Conservation (phyloP, 2,113 vertebrate species). For the Craseonycteris thonglongyai region DNA sequence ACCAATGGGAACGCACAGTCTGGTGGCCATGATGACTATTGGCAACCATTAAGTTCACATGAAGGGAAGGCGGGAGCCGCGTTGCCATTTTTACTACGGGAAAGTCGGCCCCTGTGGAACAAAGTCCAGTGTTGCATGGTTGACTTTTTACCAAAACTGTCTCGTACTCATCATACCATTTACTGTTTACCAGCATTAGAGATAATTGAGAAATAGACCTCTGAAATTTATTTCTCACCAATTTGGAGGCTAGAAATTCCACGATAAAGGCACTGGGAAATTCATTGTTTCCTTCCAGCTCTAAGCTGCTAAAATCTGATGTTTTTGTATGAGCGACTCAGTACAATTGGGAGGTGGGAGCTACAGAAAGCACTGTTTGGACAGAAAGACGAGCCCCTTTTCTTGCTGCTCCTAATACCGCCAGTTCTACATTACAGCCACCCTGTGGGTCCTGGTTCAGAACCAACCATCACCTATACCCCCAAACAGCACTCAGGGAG, state of each 20-base stretch:
- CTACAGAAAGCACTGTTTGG: neutral
- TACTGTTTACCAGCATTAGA: neutral
- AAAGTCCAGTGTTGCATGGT: neutral
- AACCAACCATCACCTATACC: neutral
- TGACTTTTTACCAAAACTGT: neutral
- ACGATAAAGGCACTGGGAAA: too few relatives aligned
- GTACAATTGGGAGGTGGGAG: neutral
- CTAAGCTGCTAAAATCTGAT: neutral
- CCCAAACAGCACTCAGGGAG: neutral
- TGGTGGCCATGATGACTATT: constrained; percentile 45
- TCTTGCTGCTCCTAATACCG: neutral
- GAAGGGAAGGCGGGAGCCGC: accelerated
- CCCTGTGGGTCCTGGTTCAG: neutral
- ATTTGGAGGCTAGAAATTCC: too few relatives aligned
- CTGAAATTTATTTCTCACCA: too few relatives aligned
- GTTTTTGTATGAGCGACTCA: neutral
- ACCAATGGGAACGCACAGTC: neutral
- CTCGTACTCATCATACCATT: neutral
- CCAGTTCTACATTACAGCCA: neutral
- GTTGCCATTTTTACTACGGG: constrained; percentile 65
- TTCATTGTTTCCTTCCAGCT: neutral
- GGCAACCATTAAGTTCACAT: neutral
- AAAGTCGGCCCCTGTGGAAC: neutral
- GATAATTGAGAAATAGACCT: neutral
- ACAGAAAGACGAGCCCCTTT: neutral